Evolutionary conservation across 30 jellyfish, hydroid and myxozoan species (phyloP).

Genomic region (Aurelia sp.): DNA sequence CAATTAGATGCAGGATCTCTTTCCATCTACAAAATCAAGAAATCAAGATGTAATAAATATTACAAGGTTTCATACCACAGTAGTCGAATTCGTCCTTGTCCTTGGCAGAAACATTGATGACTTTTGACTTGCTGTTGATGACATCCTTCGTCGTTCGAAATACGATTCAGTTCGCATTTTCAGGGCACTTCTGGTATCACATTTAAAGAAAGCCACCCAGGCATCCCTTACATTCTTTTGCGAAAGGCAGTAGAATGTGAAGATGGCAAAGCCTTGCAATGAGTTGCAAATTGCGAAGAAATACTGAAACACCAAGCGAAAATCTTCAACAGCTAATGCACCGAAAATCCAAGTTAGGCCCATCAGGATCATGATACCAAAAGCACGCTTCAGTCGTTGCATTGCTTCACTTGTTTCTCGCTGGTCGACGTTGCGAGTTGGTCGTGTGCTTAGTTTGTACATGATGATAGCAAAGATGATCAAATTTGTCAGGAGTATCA

Average conservation of each 20-base stretch:
- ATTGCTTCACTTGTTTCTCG: conserved; percentile 56
- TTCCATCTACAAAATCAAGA: too few species aligned
- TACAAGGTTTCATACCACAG: conserved; percentile 54
- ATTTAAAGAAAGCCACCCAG: conserved; percentile 83
- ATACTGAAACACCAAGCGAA: conserved; percentile 88
- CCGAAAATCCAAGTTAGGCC: conserved; percentile 98
- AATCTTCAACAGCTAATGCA: conserved; percentile 81
- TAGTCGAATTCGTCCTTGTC: conserved; percentile 83
- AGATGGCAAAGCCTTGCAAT: conserved; percentile 94
- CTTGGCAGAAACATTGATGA: conserved; percentile 79
- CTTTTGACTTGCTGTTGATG: conserved; percentile 84
- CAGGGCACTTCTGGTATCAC: conserved; percentile 88
- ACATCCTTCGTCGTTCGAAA: conserved; percentile 83
- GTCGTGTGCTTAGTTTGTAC: conserved; percentile 92
- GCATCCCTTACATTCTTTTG: conserved; percentile 91
- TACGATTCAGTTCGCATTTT: conserved; percentile 90
- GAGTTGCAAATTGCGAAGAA: conserved; percentile 87
- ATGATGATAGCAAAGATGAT: conserved; percentile 84
- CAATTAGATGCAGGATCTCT: too few species aligned
- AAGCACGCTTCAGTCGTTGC: conserved; percentile 89
- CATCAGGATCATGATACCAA: conserved; percentile 96
- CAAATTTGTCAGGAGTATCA: conserved; percentile 71
- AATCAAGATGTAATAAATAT: background rate
- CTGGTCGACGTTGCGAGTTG: conserved; percentile 77
- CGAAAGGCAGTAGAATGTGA: conserved; percentile 80